phyloP scores from a whole-genome alignment of 2,888 invertebrate genomes.

The Psylliodes chrysocephalus region DNA sequence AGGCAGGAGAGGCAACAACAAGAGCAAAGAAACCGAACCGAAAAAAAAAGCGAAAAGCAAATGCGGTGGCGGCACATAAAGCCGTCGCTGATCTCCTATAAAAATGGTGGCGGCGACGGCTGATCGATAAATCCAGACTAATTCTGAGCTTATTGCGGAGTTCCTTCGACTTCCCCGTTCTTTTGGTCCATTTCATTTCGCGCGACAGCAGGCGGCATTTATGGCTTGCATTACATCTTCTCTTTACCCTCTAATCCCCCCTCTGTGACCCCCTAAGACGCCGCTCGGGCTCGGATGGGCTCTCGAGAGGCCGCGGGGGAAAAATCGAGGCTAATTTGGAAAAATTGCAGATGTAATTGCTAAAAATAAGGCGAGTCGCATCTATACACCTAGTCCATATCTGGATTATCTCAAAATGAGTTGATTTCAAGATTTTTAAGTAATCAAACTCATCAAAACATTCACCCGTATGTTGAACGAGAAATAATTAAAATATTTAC shows the following conservation, averaged over 20 bases:
- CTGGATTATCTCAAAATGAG: no score
- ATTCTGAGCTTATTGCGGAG: constrained; percentile 61
- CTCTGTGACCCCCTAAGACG: no score
- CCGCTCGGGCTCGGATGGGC: no score
- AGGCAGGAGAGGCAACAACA: background rate
- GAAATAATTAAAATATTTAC: no score
- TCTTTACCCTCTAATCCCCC: constrained; percentile 6
- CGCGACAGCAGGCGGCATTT: constrained; percentile 53
- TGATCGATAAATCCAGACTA: constrained; percentile 64
- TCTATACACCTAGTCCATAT: no score
- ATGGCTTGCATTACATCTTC: constrained; percentile 50
- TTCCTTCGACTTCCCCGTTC: constrained; percentile 44
- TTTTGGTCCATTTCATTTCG: constrained; percentile 44
- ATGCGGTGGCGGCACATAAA: constrained; percentile 38
- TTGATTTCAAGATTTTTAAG: no score
- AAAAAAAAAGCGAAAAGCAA: background rate
- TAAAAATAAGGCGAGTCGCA: no score
- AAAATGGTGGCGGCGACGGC: constrained; percentile 61
- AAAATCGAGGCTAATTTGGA: no score
- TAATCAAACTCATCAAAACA: no score
- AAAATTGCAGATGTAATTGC: no score
- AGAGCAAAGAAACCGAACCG: background rate
- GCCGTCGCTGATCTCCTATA: constrained; percentile 57
- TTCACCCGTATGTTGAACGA: no score
- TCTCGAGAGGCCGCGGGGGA: no score